Percentiles rank a stretch among this genome's conserved stretches.
These are phyloP conservation scores for Glyphotaelius pellucidus DNA, from an alignment of 2,888 invertebrate species.

Conservation along the genomic window DNA sequence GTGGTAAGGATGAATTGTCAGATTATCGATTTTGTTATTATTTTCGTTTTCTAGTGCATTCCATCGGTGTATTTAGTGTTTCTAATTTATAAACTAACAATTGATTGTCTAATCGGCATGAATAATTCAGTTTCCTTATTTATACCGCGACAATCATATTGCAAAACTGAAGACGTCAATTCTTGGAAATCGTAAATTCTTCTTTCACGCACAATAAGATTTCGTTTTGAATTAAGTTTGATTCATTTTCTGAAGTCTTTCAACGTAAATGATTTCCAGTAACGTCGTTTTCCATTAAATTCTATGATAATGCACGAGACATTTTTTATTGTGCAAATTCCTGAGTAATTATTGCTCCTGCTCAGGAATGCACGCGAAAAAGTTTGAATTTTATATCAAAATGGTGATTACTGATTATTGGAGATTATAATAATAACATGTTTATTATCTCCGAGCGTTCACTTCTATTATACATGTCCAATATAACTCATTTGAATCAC, in stretches of 20 bases:
- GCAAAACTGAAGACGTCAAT: slow-evolving; percentile 1
- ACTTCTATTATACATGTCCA: neutral
- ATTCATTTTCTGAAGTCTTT: neutral
- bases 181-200: slow-evolving; percentile 12
- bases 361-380: slow-evolving; percentile 1
- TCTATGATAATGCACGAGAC: neutral
- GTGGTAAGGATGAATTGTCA: slow-evolving; percentile 72
- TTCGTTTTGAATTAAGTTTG: neutral
- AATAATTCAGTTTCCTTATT: neutral
- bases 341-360: neutral
- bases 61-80: slow-evolving; percentile 22
- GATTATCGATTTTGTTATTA: slow-evolving; percentile 75
- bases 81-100: neutral
- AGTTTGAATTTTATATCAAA: neutral
- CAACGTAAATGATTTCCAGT: neutral
- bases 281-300: neutral
- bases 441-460: neutral
- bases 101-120: neutral
- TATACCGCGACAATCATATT: neutral
- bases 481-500: neutral
- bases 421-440: neutral
- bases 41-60: slow-evolving; percentile 35
- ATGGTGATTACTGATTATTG: neutral
- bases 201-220: neutral
- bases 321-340: neutral